phyloP scores from a whole-genome alignment of 2,113 vertebrate species.

The Syngnathus scovelli region DNA sequence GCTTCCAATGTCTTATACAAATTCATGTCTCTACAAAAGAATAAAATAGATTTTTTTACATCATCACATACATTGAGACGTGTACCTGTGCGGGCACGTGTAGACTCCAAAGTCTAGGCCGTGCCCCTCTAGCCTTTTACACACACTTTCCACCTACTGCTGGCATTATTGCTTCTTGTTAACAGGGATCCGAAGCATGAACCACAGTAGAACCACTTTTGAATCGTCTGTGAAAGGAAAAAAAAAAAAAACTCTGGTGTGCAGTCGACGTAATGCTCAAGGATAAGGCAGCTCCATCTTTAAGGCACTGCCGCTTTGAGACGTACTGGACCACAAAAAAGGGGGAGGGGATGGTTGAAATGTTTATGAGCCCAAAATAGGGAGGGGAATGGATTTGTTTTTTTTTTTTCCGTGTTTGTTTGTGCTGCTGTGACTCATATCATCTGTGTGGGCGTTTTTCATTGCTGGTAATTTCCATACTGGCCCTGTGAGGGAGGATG shows the following conservation, averaged over 20 bases:
- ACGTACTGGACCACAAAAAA: conserved; percentile 46
- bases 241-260: conserved; percentile 22
- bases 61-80: conserved; percentile 68
- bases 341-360: conserved; percentile 29
- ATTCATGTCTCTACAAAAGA: conserved; percentile 76
- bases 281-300: conserved; percentile 69
- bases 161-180: conserved; percentile 82
- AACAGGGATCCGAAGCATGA: conserved; percentile 54
- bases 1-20: conserved; percentile 77
- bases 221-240: conserved; percentile 41
- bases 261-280: conserved; percentile 66
- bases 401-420: conserved; percentile 38
- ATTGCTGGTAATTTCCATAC: conserved; percentile 98
- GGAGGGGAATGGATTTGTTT: conserved; percentile 31
- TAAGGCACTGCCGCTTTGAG: conserved; percentile 74
- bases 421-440: conserved; percentile 51
- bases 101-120: conserved; percentile 63
- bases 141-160: conserved; percentile 59
- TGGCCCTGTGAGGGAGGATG: conserved; percentile 77
- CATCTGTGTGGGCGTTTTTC: conserved; percentile 69
- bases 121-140: neutral
- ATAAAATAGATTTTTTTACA: conserved; percentile 84
- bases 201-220: conserved; percentile 45
- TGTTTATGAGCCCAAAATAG: conserved; percentile 32
- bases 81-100: conserved; percentile 61